Evolutionary conservation across 1,140 invertebrate genomes (phyloP), one percentile per base, ranked within the genome.

Genomic region (Sarcophaga bullata): DNA sequence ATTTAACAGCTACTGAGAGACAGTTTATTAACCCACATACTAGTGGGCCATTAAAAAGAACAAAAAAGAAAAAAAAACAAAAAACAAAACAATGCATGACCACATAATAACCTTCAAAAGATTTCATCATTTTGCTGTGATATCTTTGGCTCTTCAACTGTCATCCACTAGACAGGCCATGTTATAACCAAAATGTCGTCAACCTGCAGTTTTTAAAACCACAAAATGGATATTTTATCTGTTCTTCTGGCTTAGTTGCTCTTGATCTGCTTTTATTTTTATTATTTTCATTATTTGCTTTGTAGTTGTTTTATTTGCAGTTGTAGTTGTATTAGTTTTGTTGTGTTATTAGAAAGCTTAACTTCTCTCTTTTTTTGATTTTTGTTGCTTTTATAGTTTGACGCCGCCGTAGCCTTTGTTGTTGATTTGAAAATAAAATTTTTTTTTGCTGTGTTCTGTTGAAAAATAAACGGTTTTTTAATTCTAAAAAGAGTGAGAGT

Each of bases 181-280:
- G 62, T 1, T 68, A 8, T n/a, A 25, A 50, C 37, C 37, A 81
- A 25, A 46, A 81, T 81, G 80, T 81, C 62, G 68, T 81, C 80
- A 81, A 81, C 80, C 80, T 81, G 58, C 62, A 72, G 48, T 81
- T 37, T 37, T 80, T 10, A 62, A 62, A 80, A 48, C 80, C 54
- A 80, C 80, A 62, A 80, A 80, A 80, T 54, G 78, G 52, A 47
- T 52, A 54, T 80, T 72, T 72, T 25, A 25, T 17, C 37, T 25
- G 10, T 72, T 68, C 9, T n/a, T 72, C 19, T 47, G 6, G 9
- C 9, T 73, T 73, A 11, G 9, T 6, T 13, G 6, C 37, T 13
- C 73, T 73, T n/a, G 19, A 68, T 19, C 17, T 78, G 48, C 25
- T 48, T 52, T 78, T 78, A 50, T 50, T 17, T 78, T n/a, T n/a